A percentile compares a stretch with the other conserved stretches of the same genome.
These are phyloP conservation scores for Physella acuta DNA, from an alignment of 1,140 invertebrate genomes.

Conservation along the genomic window DNA sequence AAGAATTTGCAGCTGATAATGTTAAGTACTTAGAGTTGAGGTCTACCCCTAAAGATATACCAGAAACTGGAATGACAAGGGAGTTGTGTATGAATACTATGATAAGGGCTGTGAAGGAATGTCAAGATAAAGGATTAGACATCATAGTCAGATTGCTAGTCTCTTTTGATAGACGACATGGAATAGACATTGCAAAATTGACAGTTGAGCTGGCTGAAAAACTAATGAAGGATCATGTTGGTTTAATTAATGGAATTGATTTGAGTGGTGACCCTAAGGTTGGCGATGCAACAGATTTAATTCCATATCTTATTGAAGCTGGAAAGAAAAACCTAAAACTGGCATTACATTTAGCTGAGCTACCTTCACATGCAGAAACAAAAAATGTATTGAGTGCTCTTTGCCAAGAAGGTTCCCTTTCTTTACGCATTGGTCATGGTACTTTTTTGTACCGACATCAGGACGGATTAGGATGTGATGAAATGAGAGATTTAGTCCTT, in stretches of 20 bases:
- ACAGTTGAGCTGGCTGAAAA: constrained; percentile 72
- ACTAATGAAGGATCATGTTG: constrained; percentile 61
- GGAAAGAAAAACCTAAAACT: constrained; percentile 70
- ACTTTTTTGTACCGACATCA: constrained; percentile 71
- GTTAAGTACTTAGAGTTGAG: constrained; percentile 84
- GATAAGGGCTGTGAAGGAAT: constrained; percentile 68
- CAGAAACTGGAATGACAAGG: constrained; percentile 68
- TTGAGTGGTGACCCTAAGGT: constrained; percentile 78
- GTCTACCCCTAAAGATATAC: constrained; percentile 75
- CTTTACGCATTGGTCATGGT: constrained; percentile 79
- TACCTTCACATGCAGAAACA: constrained; percentile 63
- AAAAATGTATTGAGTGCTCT: constrained; percentile 70
- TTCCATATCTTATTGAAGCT: constrained; percentile 67
- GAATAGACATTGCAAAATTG: constrained; percentile 66
- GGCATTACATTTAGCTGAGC: constrained; percentile 76
- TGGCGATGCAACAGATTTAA: constrained; percentile 67
- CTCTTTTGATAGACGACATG: constrained; percentile 75
- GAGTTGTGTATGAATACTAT: constrained; percentile 74
- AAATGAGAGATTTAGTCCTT: constrained; percentile 63
- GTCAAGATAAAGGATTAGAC: constrained; percentile 41
- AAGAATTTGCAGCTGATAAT: constrained; percentile 79
- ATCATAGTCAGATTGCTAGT: constrained; percentile 75
- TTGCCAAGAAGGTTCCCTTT: neutral
- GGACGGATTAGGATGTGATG: constrained; percentile 60
- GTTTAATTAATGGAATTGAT: constrained; percentile 77